These are phyloP conservation scores for Himalopsyche tibetana DNA, from an alignment of 2,888 invertebrate species.

Conservation along the genomic window DNA sequence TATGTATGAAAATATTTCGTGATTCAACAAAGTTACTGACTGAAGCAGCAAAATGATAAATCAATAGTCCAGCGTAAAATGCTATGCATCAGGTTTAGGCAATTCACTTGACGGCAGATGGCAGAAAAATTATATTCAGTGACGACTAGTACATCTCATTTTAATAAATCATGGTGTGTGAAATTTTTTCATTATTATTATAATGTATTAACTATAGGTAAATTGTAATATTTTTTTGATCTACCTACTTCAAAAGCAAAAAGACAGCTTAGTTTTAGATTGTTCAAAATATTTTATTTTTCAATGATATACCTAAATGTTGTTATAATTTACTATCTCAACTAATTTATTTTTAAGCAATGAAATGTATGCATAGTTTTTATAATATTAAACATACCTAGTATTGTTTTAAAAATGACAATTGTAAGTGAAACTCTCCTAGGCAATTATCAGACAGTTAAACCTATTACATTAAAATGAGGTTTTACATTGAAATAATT, in stretches of 20 bases:
- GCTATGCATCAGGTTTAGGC: no score
- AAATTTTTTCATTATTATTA: not conserved
- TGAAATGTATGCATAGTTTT: not conserved
- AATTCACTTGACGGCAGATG: no score
- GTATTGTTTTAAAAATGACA: not conserved
- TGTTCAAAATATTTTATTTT: constrained; percentile 26
- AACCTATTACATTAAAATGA: constrained; percentile 21
- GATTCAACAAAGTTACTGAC: no score
- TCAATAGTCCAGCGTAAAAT: no score
- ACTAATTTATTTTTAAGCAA: constrained; percentile 6
- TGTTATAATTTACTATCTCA: constrained; percentile 19
- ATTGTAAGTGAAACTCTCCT: constrained; percentile 15
- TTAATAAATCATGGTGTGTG: not conserved
- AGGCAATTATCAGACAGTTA: constrained; percentile 14
- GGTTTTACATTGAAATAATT: constrained; percentile 34
- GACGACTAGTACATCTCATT: not conserved
- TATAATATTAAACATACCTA: not conserved
- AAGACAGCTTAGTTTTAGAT: constrained; percentile 16
- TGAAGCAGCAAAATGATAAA: no score
- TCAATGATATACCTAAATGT: not conserved
- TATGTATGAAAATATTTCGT: no score
- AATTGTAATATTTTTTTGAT: not conserved
- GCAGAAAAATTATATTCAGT: no score
- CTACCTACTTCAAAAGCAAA: constrained; percentile 4
- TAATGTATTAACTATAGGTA: not conserved